A percentile compares a stretch with the other conserved stretches of the same genome.
phyloP scores from a whole-genome alignment of 2,797 vertebrate genomes.

The Poeciliopsis presidionis region DNA sequence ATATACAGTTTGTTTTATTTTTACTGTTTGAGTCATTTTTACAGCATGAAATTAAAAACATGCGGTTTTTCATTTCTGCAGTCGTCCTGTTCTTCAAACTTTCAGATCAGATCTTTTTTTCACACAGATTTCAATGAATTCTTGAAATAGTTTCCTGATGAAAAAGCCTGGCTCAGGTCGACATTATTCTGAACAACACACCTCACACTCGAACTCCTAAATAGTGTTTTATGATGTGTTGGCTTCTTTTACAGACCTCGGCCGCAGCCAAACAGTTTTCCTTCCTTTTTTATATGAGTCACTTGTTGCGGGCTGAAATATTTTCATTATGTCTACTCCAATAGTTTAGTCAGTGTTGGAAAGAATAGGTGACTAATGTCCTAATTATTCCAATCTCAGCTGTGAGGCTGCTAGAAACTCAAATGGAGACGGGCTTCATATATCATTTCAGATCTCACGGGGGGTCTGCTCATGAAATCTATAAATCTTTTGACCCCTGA shows the following conservation, averaged over 20 bases:
- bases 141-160: conserved; percentile 39
- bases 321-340: conserved; percentile 14
- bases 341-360: conserved; percentile 17
- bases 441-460: conserved; percentile 53
- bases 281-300: conserved; percentile 33
- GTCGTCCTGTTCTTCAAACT: conserved; percentile 15
- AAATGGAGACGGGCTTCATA: conserved; percentile 42
- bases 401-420: conserved; percentile 27
- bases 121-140: conserved; percentile 33
- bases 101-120: neutral
- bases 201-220: conserved; percentile 24
- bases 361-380: conserved; percentile 20
- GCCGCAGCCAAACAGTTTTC: conserved; percentile 35
- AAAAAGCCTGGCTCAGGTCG: conserved; percentile 20
- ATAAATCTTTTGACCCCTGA: conserved; percentile 52
- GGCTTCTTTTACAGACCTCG: conserved; percentile 37
- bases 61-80: conserved; percentile 13
- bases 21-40: conserved; percentile 18
- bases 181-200: conserved; percentile 23
- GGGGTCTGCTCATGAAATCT: conserved; percentile 43
- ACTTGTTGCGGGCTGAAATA: conserved; percentile 21
- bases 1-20: conserved; percentile 30
- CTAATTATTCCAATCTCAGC: conserved; percentile 19
- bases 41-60: conserved; percentile 7
- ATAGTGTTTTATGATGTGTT: conserved; percentile 55